phyloP scores from a whole-genome alignment of 2,797 vertebrate species.

The Micropoecilia bifurca region DNA sequence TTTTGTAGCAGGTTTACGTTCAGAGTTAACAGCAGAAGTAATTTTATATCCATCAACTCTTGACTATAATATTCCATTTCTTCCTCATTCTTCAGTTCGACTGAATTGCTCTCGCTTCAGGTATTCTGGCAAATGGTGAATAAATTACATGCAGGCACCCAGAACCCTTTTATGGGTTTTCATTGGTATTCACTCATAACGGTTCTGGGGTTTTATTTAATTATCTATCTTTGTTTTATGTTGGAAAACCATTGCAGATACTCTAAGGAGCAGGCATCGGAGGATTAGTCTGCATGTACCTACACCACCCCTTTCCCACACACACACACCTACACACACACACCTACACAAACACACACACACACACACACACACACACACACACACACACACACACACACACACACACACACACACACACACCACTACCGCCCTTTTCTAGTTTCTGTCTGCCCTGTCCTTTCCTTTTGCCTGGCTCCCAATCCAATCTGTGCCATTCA shows the following conservation, averaged over 20 bases:
- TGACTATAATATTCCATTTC: slow-evolving; percentile 64
- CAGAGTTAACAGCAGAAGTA: slow-evolving; percentile 71
- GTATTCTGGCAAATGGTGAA: slow-evolving; percentile 71
- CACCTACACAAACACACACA: too few species aligned
- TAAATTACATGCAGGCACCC: slow-evolving; percentile 72
- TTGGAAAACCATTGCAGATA: slow-evolving; percentile 68
- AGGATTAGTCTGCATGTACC: slow-evolving; percentile 76
- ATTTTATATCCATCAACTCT: slow-evolving; percentile 72
- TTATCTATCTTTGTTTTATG: slow-evolving; percentile 74
- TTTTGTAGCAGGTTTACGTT: slow-evolving; percentile 58
- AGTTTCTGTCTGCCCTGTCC: slow-evolving; percentile 43
- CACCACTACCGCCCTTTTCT: slow-evolving; percentile 18
- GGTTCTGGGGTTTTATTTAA: slow-evolving; percentile 70
- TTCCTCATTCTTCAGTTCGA: slow-evolving; percentile 71
- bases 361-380: too few species aligned
- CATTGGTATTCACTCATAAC: slow-evolving; percentile 74
- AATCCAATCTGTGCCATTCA: slow-evolving; percentile 82
- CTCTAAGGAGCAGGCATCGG: slow-evolving; percentile 77
- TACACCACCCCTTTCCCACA: background rate
- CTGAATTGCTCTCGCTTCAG: slow-evolving; percentile 70
- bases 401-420: background rate
- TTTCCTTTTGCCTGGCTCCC: slow-evolving; percentile 65
- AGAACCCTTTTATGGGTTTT: slow-evolving; percentile 68
- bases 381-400: background rate
- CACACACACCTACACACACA: too few species aligned